Evolutionary conservation across 1,140 invertebrate genomes (phyloP).

Genomic region (Drosophila obscura): DNA sequence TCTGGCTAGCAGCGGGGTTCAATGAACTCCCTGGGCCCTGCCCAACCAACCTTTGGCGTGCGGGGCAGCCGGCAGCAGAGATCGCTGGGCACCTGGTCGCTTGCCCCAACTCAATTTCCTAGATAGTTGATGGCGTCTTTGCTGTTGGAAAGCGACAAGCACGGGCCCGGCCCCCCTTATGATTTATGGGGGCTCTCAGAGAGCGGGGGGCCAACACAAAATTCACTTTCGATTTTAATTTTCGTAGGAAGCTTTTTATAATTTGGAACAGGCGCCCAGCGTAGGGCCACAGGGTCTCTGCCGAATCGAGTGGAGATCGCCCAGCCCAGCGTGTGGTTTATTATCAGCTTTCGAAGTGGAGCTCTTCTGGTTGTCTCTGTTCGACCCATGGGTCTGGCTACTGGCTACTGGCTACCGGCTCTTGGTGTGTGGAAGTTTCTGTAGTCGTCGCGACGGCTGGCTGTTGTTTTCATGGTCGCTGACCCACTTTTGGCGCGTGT

Average conservation of each 20-base stretch:
- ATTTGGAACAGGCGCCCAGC: conserved; percentile 68
- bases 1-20: conserved; percentile 16
- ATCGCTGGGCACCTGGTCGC: conserved; percentile 61
- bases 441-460: neutral
- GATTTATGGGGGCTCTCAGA: conserved; percentile 58
- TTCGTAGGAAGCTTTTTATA: conserved; percentile 80
- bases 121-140: conserved; percentile 36
- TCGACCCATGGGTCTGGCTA: conserved; percentile 10
- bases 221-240: conserved; percentile 75
- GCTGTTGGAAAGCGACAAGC: conserved; percentile 6
- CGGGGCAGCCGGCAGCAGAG: conserved; percentile 14
- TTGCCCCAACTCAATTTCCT: conserved; percentile 65
- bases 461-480: conserved; percentile 39
- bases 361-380: conserved; percentile 41
- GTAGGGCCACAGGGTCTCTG: conserved; percentile 29
- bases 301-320: conserved; percentile 6
- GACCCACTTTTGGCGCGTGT: conserved; percentile 40
- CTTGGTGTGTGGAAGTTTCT: conserved; percentile 11
- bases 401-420: neutral
- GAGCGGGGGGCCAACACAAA: conserved; percentile 8
- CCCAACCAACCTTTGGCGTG: conserved; percentile 25
- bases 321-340: conserved; percentile 24
- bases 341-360: conserved; percentile 27
- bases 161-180: conserved; percentile 57
- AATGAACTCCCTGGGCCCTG: conserved; percentile 30